Percentiles rank a stretch among this genome's conserved stretches.
Conservation (phyloP, 2,888 invertebrate genomes). For the Andrena praecox region DNA sequence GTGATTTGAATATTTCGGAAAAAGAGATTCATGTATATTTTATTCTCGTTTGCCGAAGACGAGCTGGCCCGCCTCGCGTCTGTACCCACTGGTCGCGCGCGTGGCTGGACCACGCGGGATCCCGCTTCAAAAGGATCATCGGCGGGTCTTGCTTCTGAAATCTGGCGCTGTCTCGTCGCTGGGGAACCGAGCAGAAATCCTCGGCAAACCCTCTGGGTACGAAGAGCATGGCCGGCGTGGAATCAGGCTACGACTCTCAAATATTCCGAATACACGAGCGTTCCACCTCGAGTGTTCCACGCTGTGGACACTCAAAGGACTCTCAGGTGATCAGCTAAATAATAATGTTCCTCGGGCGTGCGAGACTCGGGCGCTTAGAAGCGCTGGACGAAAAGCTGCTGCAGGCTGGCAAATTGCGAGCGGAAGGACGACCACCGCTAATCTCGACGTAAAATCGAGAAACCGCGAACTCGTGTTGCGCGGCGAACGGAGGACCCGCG, state of each 20-base stretch:
- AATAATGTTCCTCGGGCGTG: no score
- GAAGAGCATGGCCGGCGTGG: not conserved
- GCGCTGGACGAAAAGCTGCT: no score
- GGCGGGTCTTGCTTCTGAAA: constrained; percentile 63
- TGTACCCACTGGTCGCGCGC: constrained; percentile 1
- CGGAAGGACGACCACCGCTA: constrained; percentile 32
- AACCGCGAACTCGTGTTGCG: constrained; percentile 58
- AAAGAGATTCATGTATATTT: constrained; percentile 83
- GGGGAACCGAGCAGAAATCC: constrained; percentile 28
- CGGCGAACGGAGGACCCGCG: constrained; percentile 23
- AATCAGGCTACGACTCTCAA: not conserved
- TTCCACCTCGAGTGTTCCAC: no score
- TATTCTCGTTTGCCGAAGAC: constrained; percentile 70
- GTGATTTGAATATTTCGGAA: constrained; percentile 83
- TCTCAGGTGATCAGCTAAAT: no score
- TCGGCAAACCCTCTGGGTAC: not conserved
- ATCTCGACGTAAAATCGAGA: constrained; percentile 62
- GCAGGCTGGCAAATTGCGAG: not conserved
- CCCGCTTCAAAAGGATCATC: constrained; percentile 66
- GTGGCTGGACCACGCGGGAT: constrained; percentile 36
- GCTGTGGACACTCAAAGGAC: no score
- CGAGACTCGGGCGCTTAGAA: no score
- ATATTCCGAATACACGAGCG: not conserved
- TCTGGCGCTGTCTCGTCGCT: constrained; percentile 9
- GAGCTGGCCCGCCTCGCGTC: not conserved